Evolutionary conservation across 2,797 vertebrate genomes (phyloP), one percentile per base, ranked within the genome.

Genomic region (Pseudochirops cupreus): DNA sequence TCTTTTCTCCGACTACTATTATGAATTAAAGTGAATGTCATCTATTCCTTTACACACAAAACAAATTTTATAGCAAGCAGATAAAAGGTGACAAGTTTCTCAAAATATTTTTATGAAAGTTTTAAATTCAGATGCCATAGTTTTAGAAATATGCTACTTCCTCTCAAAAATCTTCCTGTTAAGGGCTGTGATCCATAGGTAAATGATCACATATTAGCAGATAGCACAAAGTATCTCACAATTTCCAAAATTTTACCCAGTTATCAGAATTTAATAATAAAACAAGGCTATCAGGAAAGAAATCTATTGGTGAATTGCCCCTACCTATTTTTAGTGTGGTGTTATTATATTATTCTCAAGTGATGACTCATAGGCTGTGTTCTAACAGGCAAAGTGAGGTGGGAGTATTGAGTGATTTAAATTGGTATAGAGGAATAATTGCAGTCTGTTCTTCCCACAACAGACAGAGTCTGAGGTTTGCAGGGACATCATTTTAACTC

Each of bases 261-360:
- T 59, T 90, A 82, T 94, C 92, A 50, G 90, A 87, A 53, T 87
- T 97, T 96, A 97, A 94, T 90, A 92, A 91, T 96, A 92, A 95
- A 82, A 92, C 33, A 90, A 94, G 91, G 90, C 33, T 96, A 97
- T 93, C 95, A 92, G 96, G 93, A 97, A 95, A 96, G 95, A 94
- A 95, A 97, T 96, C 95, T 97, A 96, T 96, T 97, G 94, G 95
- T 57, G 57, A 97, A 96, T 96, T 46, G 93, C 91, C 94, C 93
- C 92, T 95, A 67, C 11, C 93, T 97, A 96, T 96, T 97, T 98
- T 98, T 97, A 97, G 96, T 96, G 29, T 57, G 94, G 91, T 90
- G 92, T 28, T 97, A 92, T 97, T 97, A 96, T 95, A 94, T 95
- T 89, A 24, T 52, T 92, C 59, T 7, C 59, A 7, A n/a, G 91